Base-by-base conservation (phyloP, 2,797 vertebrate species). In the Adelosebastes latens region DNA sequence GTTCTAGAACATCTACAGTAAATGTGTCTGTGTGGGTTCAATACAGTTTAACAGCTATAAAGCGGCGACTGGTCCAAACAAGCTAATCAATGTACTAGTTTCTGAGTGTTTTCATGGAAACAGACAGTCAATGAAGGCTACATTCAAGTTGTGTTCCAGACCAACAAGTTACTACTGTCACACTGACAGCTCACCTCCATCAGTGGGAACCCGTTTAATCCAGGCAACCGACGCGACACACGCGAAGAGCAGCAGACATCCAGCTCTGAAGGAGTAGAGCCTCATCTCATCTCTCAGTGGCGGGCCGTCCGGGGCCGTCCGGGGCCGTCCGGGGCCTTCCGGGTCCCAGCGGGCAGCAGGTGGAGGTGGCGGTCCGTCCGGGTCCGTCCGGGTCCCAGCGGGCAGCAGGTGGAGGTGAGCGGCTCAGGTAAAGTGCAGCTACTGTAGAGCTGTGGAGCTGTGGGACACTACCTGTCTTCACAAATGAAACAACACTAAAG, bases 221-320 rank as follows among this genome's bases (percentile, higher is more conserved):
- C 94, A 93, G 4, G 77, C 80, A 0, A 86, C 2, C 1, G 87
- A 82, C 4, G 93, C 5, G 1, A 93, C 53, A 29, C 87, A 85
- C 4, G 24, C 77, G 13, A 84, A 5, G 39, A 10, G 77, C 49
- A 93, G 5, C 29, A 94, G 8, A 77, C 65, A 83, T 13, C 76
- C 72, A 72, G 80, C 4, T 46, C 72, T 93, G 2, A 84, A 6
- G 76, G 78, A 24, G 25, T 55, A 74, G 39, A 79, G 13, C 93
- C 85, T 94, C 92, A 95, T 94, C 29, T 93, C 91, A 92, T 85
- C 53, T 64, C 75, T 49, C 72, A n/a, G 39, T 1, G 11, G 6
- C 32, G 18, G n/a, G 18, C 60, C 39, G 13, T 13, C 59, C 36
- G 29, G 25, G 20, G 9, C 32, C 32, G 32, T 34, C 9, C 32